Evolutionary conservation across 2,797 vertebrate species (phyloP).

Genomic region (Galagoides demidoff): DNA sequence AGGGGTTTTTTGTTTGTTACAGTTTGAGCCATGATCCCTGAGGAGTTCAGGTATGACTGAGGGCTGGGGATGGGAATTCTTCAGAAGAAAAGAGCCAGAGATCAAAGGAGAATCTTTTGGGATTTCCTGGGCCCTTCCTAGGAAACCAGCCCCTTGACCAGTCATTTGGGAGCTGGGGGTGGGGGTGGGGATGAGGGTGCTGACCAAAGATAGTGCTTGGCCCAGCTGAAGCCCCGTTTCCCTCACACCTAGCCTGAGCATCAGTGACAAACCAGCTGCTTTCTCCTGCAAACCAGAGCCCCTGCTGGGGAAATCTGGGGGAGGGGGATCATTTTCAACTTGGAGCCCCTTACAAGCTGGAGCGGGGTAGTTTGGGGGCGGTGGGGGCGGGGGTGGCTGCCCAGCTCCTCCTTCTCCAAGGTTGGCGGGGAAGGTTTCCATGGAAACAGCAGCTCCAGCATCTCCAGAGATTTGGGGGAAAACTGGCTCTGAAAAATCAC

Average conservation of each 20-base stretch:
- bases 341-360: conserved; percentile 54
- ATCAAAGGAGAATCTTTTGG: not conserved
- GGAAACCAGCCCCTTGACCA: not conserved
- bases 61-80: not conserved
- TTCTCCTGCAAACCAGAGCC: not conserved
- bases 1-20: not conserved
- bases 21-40: not conserved
- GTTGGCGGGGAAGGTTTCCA: conserved; percentile 85
- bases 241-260: not conserved
- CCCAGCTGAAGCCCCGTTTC: not conserved
- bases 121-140: not conserved
- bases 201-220: not conserved
- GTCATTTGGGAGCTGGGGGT: not conserved
- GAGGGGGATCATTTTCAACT: conserved; percentile 66
- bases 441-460: conserved; percentile 85
- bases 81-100: not conserved
- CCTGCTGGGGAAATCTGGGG: conserved; percentile 57
- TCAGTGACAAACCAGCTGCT: conserved; percentile 4
- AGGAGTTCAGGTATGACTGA: not conserved
- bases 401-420: conserved; percentile 64
- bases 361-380: conserved; percentile 29
- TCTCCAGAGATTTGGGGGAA: conserved; percentile 75
- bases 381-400: conserved; percentile 44
- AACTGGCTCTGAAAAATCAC: conserved; percentile 78
- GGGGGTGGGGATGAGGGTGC: rapidly evolving